These are phyloP conservation scores for Bolinopsis microptera DNA, from an alignment of 37 sponge, comb jelly and placozoan species.

Conservation along the genomic window DNA sequence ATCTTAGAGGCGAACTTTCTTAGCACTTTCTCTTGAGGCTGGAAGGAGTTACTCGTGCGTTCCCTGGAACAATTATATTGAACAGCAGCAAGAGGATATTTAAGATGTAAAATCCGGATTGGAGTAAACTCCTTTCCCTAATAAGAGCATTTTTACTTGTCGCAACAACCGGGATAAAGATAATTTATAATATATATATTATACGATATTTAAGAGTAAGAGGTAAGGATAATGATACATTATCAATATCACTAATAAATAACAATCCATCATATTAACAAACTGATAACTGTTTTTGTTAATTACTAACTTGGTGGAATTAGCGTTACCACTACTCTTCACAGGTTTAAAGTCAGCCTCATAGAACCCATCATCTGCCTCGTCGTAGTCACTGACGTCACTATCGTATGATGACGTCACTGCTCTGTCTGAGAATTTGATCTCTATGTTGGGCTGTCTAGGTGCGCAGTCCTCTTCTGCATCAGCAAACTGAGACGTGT, in stretches of 20 bases:
- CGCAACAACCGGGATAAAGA: too few relatives aligned
- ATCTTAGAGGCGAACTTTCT: slow-evolving; percentile 78
- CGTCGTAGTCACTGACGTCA: not conserved
- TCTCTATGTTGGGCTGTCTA: not conserved
- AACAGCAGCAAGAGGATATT: too few relatives aligned
- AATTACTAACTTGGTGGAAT: not conserved
- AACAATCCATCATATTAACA: too few relatives aligned
- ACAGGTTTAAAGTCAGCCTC: not conserved
- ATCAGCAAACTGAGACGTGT: slow-evolving; percentile 46
- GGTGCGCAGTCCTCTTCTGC: not conserved
- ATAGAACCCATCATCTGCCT: not conserved
- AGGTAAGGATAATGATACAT: not conserved
- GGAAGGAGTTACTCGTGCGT: slow-evolving; percentile 27
- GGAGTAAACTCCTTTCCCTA: too few relatives aligned
- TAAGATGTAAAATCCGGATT: too few relatives aligned
- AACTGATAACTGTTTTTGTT: not conserved
- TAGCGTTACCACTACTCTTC: not conserved
- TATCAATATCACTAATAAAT: too few relatives aligned
- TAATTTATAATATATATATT: too few relatives aligned
- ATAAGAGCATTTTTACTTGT: too few relatives aligned
- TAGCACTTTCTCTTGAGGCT: slow-evolving; percentile 70
- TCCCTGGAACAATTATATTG: too few relatives aligned
- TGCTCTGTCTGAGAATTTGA: slow-evolving; percentile 2
- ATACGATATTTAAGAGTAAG: too few relatives aligned
- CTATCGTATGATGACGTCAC: slow-evolving; percentile 5